Base-by-base conservation (phyloP, 2,888 invertebrate species). In the Microplitis deprimator region DNA sequence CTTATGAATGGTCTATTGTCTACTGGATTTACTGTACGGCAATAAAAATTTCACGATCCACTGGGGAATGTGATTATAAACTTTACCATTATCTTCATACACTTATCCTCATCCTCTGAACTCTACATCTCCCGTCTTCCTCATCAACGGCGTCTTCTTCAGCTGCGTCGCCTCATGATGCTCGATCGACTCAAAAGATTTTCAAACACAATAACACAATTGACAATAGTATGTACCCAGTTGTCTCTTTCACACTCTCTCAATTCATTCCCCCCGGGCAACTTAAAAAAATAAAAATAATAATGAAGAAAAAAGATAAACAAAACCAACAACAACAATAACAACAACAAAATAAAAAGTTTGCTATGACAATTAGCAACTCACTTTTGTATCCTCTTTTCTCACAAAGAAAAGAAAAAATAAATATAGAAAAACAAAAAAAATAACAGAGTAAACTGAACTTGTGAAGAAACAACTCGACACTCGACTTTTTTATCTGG, bases 291-390 rank as follows among this genome's bases (percentile, higher is more conserved):
- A 70, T 16, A 38, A 70, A 70, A 70, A 20, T 59, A 70, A 70
- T 10, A 17, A 60, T 59, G 61, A 70, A 60, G n/a, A 6, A 29
- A 38, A 60, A 13, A 59, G 60, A 60, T 13, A n/a, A 68, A 50
- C 20, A 59, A 20, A 59, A 20, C 10, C 8, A n/a, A 68, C 7
- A 8, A 50, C 20, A 69, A 41, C 20, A 41, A 13, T 13, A 13
- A 7, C 13, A 20, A 62, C 62, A 62, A 17, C 76, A 75, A 75
- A 77, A 75, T 78, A 80, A 81, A 81, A 83, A 82, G 79, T 81
- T 81, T 79, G 80, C 80, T 79, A 78, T 76, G 80, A 82, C 83
- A 83, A 83, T 83, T 83, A 83, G 82, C 81, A 79, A 78, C 79
- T 77, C 80, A 78, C 79, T 79, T 79, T 75, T 72, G 64, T 72